Percentiles rank a stretch among this genome's conserved stretches.
Evolutionary conservation across 2,113 vertebrate genomes (phyloP).

Genomic region (Python bivittatus): DNA sequence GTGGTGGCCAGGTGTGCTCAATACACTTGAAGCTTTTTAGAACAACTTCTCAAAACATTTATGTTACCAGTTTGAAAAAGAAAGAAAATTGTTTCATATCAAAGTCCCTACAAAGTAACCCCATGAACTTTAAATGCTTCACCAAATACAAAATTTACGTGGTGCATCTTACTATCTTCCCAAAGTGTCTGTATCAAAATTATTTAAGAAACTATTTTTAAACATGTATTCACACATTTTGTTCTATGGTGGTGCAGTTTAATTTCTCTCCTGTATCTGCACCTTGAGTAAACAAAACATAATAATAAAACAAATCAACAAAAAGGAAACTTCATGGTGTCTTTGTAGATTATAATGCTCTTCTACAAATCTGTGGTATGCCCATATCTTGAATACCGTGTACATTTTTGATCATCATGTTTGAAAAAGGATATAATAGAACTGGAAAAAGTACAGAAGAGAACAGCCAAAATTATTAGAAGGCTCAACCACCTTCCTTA

Average conservation of each 20-base stretch:
- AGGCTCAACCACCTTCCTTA: background rate
- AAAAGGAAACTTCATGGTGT: background rate
- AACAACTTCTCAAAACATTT: conserved; percentile 31
- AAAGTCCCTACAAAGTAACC: conserved; percentile 1
- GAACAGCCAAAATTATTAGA: background rate
- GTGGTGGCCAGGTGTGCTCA: background rate
- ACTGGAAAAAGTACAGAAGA: background rate
- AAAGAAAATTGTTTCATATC: background rate
- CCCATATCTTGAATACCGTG: background rate
- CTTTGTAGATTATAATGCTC: background rate
- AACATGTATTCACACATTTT: background rate
- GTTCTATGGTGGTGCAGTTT: background rate
- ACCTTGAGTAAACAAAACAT: conserved; percentile 2
- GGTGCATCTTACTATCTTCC: conserved; percentile 26
- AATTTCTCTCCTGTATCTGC: background rate
- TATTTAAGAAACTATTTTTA: conserved; percentile 40
- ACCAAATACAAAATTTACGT: background rate
- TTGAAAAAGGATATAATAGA: background rate
- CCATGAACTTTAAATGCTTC: conserved; percentile 29
- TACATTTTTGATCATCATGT: background rate
- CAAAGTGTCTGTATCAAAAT: conserved; percentile 30
- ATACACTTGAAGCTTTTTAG: conserved; percentile 25
- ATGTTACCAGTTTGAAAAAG: background rate
- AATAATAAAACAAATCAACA: background rate
- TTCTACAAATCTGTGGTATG: background rate